phyloP scores from a whole-genome alignment of 2,888 invertebrate species.

The Diachrysia chrysitis region DNA sequence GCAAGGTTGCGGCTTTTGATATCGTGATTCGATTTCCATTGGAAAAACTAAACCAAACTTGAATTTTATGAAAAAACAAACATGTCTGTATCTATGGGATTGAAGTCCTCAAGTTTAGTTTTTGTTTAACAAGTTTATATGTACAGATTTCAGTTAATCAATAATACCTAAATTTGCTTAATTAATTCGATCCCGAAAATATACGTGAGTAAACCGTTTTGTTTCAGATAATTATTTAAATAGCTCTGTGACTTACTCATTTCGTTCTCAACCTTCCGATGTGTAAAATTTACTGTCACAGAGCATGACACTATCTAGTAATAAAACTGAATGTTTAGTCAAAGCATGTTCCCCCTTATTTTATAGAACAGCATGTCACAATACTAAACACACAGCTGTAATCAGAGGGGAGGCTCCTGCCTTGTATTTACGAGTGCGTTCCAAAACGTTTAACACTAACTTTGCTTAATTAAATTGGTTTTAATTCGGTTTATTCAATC shows the following conservation, averaged over 20 bases:
- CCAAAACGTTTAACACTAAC: conserved; percentile 47
- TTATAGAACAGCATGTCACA: conserved; percentile 15
- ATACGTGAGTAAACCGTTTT: no score
- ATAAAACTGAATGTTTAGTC: conserved; percentile 6
- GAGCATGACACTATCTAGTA: neutral
- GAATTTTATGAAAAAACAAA: neutral
- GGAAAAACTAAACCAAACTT: neutral
- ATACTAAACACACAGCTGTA: conserved; percentile 34
- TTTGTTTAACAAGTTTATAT: no score
- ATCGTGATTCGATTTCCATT: neutral
- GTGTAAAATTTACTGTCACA: neutral
- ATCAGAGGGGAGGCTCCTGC: conserved; percentile 28
- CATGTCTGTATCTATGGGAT: neutral
- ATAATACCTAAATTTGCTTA: no score
- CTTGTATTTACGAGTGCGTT: conserved; percentile 39
- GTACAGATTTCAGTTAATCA: no score
- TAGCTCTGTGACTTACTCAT: no score
- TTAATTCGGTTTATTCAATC: conserved; percentile 4
- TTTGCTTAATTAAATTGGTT: conserved; percentile 37
- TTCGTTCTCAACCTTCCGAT: no score
- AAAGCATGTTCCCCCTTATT: conserved; percentile 6
- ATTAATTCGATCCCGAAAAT: no score
- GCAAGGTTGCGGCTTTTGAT: conserved; percentile 1
- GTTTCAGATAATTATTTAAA: no score
- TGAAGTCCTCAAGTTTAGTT: neutral